These are phyloP conservation scores for Sinocyclocheilus anophthalmus DNA, from an alignment of 2,113 vertebrate species.

Conservation along the genomic window DNA sequence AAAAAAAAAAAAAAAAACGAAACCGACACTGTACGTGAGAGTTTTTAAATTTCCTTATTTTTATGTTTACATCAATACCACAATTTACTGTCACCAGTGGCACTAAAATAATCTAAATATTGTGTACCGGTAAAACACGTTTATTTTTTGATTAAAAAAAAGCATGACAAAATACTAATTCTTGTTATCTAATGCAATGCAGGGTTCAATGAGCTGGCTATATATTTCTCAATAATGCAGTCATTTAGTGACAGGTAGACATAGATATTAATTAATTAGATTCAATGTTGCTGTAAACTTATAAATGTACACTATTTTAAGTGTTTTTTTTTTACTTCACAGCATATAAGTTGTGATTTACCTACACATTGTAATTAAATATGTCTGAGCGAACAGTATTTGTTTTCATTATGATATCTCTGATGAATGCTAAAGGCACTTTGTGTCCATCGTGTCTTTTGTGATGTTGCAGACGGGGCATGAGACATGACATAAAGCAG, in stretches of 20 bases:
- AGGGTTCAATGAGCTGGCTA: not conserved
- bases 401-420: not conserved
- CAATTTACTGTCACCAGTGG: not conserved
- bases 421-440: not conserved
- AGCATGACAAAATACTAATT: not conserved
- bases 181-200: not conserved
- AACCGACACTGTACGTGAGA: not conserved
- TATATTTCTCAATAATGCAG: not conserved
- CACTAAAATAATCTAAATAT: not conserved
- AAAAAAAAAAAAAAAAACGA: no score
- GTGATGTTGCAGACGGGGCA: slow-evolving; percentile 21
- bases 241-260: not conserved
- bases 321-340: not conserved
- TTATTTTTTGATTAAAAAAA: no score
- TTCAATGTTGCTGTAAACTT: not conserved
- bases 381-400: slow-evolving; percentile 13
- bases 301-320: not conserved
- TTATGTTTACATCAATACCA: not conserved
- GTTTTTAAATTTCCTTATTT: not conserved
- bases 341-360: not conserved
- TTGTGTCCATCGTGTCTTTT: slow-evolving; percentile 10
- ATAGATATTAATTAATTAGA: no score
- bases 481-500: slow-evolving; percentile 23
- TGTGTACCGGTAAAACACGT: not conserved
- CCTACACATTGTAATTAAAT: not conserved